Evolutionary conservation across 2,888 invertebrate species (phyloP).

Genomic region (Nudaria mundana): DNA sequence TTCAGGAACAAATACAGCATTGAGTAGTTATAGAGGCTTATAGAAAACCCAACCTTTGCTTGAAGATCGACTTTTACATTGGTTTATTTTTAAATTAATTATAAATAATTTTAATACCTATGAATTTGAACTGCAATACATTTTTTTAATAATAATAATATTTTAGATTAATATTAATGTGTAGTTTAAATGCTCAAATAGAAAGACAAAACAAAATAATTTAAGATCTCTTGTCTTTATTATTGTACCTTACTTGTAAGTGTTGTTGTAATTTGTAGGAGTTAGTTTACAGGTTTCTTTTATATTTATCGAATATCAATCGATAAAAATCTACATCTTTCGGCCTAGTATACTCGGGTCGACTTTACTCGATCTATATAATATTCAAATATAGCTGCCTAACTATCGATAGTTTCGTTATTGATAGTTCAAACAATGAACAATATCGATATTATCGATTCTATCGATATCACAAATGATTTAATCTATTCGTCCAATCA

Average conservation of each 20-base stretch:
- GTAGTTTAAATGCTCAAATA: conserved; percentile 61
- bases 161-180: conserved; percentile 32
- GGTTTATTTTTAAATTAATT: conserved; percentile 30
- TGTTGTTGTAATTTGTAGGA: conserved; percentile 13
- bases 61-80: conserved; percentile 29
- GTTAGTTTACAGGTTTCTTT: no score
- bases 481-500: no score
- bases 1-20: no score
- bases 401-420: no score
- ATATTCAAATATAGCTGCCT: no score
- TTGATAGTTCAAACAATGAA: no score
- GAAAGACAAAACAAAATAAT: conserved; percentile 42
- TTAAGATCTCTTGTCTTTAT: conserved; percentile 41
- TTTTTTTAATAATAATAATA: conserved; percentile 36
- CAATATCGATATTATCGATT: no score
- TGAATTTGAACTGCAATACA: conserved; percentile 46
- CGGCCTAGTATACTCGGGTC: no score
- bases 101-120: conserved; percentile 33
- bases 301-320: no score
- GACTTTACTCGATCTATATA: no score
- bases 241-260: conserved; percentile 23
- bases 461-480: no score
- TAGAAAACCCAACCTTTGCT: conserved; percentile 22
- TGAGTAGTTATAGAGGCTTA: conserved; percentile 3
- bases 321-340: no score